A percentile compares a stretch with the other conserved stretches of the same genome.
Conservation (phyloP, 2,888 invertebrate genomes). For the Nysson spinosus region DNA sequence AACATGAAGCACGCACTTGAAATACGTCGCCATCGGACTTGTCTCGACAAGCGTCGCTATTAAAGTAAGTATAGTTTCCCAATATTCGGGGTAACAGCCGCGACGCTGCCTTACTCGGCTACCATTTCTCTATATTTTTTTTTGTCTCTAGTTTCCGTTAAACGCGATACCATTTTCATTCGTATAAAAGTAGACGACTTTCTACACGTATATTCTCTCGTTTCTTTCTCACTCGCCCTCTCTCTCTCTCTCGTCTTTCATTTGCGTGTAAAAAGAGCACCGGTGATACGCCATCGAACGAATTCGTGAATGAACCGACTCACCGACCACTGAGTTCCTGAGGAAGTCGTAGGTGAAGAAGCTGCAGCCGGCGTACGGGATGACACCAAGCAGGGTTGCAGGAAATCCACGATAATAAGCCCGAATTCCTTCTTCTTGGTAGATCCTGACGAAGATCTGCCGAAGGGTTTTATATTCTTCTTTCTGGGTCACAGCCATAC, state of each 20-base stretch:
- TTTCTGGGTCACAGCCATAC: constrained; percentile 96
- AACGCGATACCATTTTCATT: constrained; percentile 59
- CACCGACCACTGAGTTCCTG: constrained; percentile 88
- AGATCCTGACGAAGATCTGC: constrained; percentile 85
- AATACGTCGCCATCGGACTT: constrained; percentile 55
- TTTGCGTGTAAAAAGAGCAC: constrained; percentile 44
- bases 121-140: too few species aligned
- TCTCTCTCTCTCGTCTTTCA: too few species aligned
- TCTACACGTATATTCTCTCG: too few species aligned
- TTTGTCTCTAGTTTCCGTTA: constrained; percentile 59
- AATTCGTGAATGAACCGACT: constrained; percentile 59
- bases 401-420: constrained; percentile 92
- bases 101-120: constrained; percentile 47
- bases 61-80: constrained; percentile 63
- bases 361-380: constrained; percentile 97
- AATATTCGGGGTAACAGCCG: constrained; percentile 63
- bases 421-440: constrained; percentile 85
- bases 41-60: constrained; percentile 58
- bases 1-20: constrained; percentile 67
- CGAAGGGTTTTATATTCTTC: constrained; percentile 83
- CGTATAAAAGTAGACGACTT: constrained; percentile 52
- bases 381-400: constrained; percentile 94
- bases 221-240: too few species aligned
- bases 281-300: constrained; percentile 35
- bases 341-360: constrained; percentile 98